These are phyloP conservation scores for Eubasilissa regina DNA, from an alignment of 1,140 invertebrate species.

Conservation along the genomic window DNA sequence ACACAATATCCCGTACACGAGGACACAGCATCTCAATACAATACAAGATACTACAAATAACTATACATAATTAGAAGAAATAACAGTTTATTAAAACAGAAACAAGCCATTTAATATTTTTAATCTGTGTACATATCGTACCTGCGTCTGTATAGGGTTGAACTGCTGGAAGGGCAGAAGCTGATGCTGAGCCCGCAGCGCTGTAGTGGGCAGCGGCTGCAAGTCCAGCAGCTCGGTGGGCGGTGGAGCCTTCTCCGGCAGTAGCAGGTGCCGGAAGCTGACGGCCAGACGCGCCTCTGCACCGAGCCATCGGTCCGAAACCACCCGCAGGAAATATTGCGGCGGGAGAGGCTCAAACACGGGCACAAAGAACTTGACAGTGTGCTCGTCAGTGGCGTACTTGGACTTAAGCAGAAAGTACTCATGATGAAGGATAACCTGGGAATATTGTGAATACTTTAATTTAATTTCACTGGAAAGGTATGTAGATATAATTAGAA, in stretches of 20 bases:
- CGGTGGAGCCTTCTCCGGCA: constrained; percentile 98
- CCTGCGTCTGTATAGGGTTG: constrained; percentile 99
- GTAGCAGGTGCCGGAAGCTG: constrained; percentile 96
- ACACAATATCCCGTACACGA: no score
- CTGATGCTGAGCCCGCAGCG: constrained; percentile 86
- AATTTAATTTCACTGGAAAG: no score
- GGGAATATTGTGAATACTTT: neutral
- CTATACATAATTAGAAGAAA: no score
- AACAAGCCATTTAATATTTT: neutral
- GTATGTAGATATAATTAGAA: neutral
- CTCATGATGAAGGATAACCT: constrained; percentile 92
- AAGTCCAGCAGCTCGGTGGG: constrained; percentile 98
- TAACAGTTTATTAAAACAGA: no score
- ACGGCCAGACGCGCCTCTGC: constrained; percentile 97
- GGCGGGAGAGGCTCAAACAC: constrained; percentile 98
- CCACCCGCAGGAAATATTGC: constrained; percentile 94
- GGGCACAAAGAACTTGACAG: constrained; percentile 98
- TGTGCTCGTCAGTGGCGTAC: constrained; percentile 95
- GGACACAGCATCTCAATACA: no score
- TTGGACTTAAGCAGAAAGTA: constrained; percentile 97
- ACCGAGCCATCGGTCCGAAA: constrained; percentile 88
- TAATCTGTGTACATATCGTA: constrained; percentile 62
- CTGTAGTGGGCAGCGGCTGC: constrained; percentile 93
- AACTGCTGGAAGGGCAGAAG: constrained; percentile 92
- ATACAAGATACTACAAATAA: no score